Evolutionary conservation across 2,113 vertebrate genomes (phyloP), one percentile per base, ranked within the genome.

Genomic region (Megalops atlanticus): DNA sequence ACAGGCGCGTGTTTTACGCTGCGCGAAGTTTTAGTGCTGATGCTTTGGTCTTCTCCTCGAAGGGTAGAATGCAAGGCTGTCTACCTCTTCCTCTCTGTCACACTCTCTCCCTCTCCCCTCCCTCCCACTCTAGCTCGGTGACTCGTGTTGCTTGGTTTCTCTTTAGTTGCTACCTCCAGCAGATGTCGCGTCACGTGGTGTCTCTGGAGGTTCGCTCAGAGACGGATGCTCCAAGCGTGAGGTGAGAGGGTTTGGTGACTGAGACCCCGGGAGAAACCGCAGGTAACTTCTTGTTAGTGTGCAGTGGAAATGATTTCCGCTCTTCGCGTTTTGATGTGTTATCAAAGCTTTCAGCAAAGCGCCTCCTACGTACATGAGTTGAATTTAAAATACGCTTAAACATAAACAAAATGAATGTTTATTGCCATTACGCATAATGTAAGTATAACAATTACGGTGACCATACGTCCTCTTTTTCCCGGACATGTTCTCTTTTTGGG

Each of bases 171-270:
- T 85, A 83, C 80, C 76, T 81, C 82, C 85, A 88, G 87, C 92
- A 90, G 89, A 91, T 91, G 92, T 88, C 84, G 77, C 74, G 87
- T 93, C 93, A 94, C 92, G 82, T 93, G 92, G 89, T 82, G 73
- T 70, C 84, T 87, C 80, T 77, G 83, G 86, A 86, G 86, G 88
- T 27, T 76, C 40, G 74, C 40, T 3, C 52, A 69, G 76, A 76
- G 52, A n/a, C 43, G 52, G 35, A 27, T 36, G 33, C 36, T 64
- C 35, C 7, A 16, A 7, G 31, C 43, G 40, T 11, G 31, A 36
- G 33, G 31, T 36, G 75, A 77, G 12, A 12, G 31, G 47, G 43
- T 74, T 74, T n/a, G 24, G 38, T 74, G 27, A 70, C 68, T 70
- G 72, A 43, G 39, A 74, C 73, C 73, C 40, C 73, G 24, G 24